Base-by-base conservation (phyloP, 2,888 invertebrate species). In the Agonum fuliginosum region DNA sequence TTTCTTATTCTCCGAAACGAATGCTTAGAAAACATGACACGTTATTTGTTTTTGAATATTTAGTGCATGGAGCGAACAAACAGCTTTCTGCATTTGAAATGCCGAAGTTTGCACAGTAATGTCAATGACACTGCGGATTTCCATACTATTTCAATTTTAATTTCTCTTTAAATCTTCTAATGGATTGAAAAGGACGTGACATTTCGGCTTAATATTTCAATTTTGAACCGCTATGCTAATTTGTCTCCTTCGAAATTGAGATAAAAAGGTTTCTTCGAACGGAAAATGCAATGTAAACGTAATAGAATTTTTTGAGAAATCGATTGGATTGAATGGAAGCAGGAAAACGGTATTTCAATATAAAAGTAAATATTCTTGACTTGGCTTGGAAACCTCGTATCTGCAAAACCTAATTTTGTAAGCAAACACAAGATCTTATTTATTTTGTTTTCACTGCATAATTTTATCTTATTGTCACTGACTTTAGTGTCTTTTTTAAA, bases 11-110 rank as follows among this genome's bases (percentile, higher is more conserved):
- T 24, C 4, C 24, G 5, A 54, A 54, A 51, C 22, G 24, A 51
- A 22, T 12, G 51, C 24, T 51, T n/a, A 22, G 51, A 20, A 22
- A 37, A 37, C 37, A 37, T 37, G 37, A 8, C 37, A 22, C 54
- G 24, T 54, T 24, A 24, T 24, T 51, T 27, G 54, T 27, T 22
- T 54, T 54, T 54, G 22, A 54, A 54, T 54, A 54, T 54, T 54
- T 24, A 54, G 54, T 54, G 54, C 54, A 20, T 54, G 22, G 22
- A 54, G 22, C 5, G 20, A n/a, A 43, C n/a, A 43, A 43, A 48
- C n/a, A 22, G 54, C 54, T 54, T 54, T 54, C 54, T 24, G 22
- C 51, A 51, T 51, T 51, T 6, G 51, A 22, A 22, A 20, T 51
- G 20, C 20, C n/a, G 22, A 20, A n/a, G 46, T n/a, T 12, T n/a